Base-by-base conservation (phyloP, 1,140 invertebrate species). In the Bombus terrestris region DNA sequence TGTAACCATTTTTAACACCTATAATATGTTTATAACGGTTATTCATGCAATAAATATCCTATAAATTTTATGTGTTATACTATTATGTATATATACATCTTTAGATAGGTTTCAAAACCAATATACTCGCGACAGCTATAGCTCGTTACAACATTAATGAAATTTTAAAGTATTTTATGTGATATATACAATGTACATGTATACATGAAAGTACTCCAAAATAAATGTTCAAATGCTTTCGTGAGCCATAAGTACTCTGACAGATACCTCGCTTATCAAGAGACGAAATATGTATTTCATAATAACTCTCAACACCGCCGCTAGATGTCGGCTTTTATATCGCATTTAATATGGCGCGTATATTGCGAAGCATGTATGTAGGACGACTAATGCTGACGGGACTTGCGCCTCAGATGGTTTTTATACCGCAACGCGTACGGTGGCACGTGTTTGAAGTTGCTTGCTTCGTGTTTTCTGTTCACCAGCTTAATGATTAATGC, bases 331-430 rank as follows among this genome's bases (percentile, higher is more conserved):
- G 12, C 41, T 3, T 5, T 18, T 2, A 32, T 2, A 35, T 32
- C 3, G 3, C 2, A n/a, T 53, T 39, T 32, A 82, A 81, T 41
- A 77, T 86, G 80, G 80, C 80, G 78, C 69, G 78, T 32, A 68
- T 18, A 62, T 76, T 69, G 37, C 22, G 64, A 68, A 35, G 73
- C 22, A 22, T 73, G 85, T 47, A 32, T 22, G 47, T 53, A 53
- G 35, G 13, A 66, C 10, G 41, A 10, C 64, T 37, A 62, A 69
- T 32, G 73, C 69, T 62, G 73, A 28, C 18, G 73, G 41, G 75
- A 80, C 85, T 32, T 87, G 77, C 85, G 81, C 86, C 37, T 89
- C 86, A 85, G 85, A 89, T 68, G 68, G 88, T 87, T 87, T 87
- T 87, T 53, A 47, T 81, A 87, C 77, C 22, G 81, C 85, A 76